Conservation (phyloP, 2,888 invertebrate genomes). For the Drosophila mimica region DNA sequence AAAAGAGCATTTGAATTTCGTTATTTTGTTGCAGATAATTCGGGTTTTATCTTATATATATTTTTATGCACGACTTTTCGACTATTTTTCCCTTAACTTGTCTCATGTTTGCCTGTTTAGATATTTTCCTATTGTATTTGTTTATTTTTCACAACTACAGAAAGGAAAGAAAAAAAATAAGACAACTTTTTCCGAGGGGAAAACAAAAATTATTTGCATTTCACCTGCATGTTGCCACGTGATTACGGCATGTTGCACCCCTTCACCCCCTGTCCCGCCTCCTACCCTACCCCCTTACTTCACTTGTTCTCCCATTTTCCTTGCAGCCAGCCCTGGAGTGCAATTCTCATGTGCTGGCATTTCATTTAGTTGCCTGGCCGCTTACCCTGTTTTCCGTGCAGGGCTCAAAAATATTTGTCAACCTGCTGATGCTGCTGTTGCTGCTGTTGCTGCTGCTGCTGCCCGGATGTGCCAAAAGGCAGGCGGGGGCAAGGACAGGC, state of each 20-base stretch:
- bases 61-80: constrained; percentile 35
- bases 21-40: constrained; percentile 22
- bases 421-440: constrained; percentile 40
- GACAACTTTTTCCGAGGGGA: constrained; percentile 51
- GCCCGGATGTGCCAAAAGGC: neutral
- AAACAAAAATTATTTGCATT: constrained; percentile 79
- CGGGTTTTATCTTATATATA: constrained; percentile 1
- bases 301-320: neutral
- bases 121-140: constrained; percentile 34
- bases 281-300: neutral
- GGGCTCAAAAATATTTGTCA: constrained; percentile 70
- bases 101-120: constrained; percentile 63
- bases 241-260: constrained; percentile 62
- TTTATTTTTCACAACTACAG: constrained; percentile 28
- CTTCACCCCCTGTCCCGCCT: neutral
- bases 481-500: neutral
- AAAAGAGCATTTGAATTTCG: constrained; percentile 33
- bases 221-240: constrained; percentile 79
- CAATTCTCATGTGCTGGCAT: constrained; percentile 58
- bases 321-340: constrained; percentile 9
- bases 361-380: constrained; percentile 64
- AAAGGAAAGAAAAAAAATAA: constrained; percentile 37
- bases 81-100: constrained; percentile 35
- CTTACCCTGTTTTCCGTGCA: constrained; percentile 43
- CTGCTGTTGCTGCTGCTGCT: constrained; percentile 23